phyloP scores from a whole-genome alignment of 2,113 vertebrate species.

The Strix uralensis region DNA sequence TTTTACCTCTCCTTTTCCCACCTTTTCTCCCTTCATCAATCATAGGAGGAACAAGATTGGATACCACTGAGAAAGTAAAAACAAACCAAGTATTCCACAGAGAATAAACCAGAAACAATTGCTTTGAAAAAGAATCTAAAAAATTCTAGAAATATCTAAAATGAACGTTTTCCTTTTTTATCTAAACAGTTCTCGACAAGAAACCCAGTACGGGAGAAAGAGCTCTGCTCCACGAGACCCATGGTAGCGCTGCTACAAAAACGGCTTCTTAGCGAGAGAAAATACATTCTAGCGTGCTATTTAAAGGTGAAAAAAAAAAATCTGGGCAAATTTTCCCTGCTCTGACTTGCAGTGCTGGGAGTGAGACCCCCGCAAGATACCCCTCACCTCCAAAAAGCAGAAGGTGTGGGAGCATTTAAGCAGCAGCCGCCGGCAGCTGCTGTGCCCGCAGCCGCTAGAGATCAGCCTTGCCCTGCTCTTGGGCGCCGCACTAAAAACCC shows the following conservation, averaged over 20 bases:
- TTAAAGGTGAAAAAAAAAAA: rapidly evolving
- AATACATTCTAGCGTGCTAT: not conserved
- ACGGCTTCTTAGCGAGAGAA: rapidly evolving
- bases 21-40: not conserved
- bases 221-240: not conserved
- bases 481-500: not conserved
- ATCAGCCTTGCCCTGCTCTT: constrained; percentile 85
- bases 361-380: rapidly evolving
- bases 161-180: not conserved
- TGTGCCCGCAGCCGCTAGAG: constrained; percentile 79
- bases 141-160: not conserved
- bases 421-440: constrained; percentile 64
- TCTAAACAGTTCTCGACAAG: not conserved
- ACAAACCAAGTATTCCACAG: not conserved
- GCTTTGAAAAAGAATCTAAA: not conserved
- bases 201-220: rapidly evolving
- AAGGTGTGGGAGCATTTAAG: not conserved
- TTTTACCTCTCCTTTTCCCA: not conserved
- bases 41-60: not conserved
- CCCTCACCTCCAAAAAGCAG: not conserved
- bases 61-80: not conserved
- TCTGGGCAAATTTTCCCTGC: not conserved
- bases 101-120: not conserved
- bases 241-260: rapidly evolving
- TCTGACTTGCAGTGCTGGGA: not conserved